Percentiles rank a stretch among this genome's conserved stretches.
Evolutionary conservation across 2,888 invertebrate genomes (phyloP).

Genomic region (Lydus trimaculatus): DNA sequence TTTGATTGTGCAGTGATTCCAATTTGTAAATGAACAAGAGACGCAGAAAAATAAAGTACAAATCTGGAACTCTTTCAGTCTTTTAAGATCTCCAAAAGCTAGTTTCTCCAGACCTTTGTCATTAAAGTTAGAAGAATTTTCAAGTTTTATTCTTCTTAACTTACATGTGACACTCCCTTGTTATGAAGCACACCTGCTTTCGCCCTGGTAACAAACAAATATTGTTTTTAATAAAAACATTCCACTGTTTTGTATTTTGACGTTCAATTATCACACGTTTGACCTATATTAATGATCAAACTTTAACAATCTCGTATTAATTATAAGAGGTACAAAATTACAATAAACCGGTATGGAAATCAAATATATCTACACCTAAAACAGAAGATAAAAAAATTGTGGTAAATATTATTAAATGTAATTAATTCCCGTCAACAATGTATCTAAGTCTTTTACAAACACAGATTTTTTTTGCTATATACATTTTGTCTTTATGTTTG

Average conservation of each 20-base stretch:
- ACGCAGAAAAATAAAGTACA: no score
- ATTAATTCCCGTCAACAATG: conserved; percentile 1
- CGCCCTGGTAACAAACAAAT: neutral
- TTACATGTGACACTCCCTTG: neutral
- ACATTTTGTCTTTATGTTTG: conserved; percentile 10
- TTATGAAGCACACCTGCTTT: neutral
- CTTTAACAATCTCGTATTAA: neutral
- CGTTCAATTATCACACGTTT: neutral
- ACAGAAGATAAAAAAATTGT: neutral
- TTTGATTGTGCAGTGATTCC: no score
- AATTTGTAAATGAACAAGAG: no score
- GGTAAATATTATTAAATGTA: neutral
- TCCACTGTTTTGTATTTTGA: neutral
- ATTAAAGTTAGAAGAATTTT: neutral
- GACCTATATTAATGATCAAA: neutral
- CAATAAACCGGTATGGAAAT: neutral
- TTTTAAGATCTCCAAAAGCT: no score
- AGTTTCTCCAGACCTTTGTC: no score
- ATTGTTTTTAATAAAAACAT: neutral
- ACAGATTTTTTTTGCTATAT: neutral
- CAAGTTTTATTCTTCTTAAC: neutral
- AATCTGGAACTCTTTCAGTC: no score
- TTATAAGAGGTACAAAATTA: neutral
- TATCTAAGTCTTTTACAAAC: neutral
- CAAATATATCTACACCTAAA: no score